These are phyloP conservation scores for Vulpes lagopus DNA, from an alignment of 2,113 vertebrate species.

Conservation along the genomic window DNA sequence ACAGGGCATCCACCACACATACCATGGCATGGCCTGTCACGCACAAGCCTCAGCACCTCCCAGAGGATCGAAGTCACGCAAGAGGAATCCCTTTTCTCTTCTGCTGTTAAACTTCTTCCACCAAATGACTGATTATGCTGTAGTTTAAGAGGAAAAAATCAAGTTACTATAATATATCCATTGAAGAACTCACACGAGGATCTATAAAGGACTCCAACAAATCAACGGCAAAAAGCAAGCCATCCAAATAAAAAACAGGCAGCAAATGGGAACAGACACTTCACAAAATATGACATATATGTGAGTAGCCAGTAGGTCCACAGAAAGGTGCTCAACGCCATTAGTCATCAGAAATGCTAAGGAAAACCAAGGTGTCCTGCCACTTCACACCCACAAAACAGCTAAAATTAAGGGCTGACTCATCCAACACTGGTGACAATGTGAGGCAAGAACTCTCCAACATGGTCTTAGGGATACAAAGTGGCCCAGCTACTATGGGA, in stretches of 20 bases:
- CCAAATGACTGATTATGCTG: neutral
- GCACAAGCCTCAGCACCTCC: neutral
- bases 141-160: neutral
- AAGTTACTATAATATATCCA: neutral
- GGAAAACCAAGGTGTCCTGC: neutral
- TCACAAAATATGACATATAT: too few species aligned
- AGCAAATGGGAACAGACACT: neutral
- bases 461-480: neutral
- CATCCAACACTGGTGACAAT: accelerated
- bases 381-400: neutral
- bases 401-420: neutral
- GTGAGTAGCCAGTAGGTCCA: accelerated
- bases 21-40: neutral
- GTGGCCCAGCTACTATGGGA: neutral
- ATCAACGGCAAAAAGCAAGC: neutral
- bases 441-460: neutral
- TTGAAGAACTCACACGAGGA: neutral
- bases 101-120: neutral
- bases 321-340: neutral
- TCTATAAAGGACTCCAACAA: neutral
- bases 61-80: neutral
- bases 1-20: neutral
- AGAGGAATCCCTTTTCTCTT: neutral
- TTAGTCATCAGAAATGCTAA: neutral
- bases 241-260: neutral